Conservation (phyloP, 2,113 vertebrate species). For the Sigmodon hispidus region DNA sequence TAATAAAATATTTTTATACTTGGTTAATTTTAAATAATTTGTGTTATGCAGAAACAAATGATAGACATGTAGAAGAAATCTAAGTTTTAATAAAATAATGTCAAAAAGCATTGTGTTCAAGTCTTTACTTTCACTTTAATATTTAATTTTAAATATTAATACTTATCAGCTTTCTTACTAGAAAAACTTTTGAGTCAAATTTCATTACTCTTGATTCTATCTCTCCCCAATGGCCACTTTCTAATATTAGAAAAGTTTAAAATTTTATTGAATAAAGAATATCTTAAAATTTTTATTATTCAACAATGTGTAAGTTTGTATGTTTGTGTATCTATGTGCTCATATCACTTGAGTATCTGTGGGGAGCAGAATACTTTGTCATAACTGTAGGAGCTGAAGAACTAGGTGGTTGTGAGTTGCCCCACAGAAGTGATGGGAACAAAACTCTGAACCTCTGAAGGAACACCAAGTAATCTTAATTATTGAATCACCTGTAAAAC, state of each 20-base stretch:
- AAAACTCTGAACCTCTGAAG: not conserved
- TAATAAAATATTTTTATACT: not conserved
- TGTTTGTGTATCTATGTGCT: not conserved
- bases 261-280: not conserved
- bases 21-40: not conserved
- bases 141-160: not conserved
- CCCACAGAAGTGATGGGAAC: not conserved
- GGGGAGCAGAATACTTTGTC: not conserved
- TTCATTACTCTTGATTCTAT: not conserved
- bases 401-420: not conserved
- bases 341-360: too few relatives aligned
- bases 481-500: rapidly evolving
- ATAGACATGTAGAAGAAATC: not conserved
- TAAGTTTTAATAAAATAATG: not conserved
- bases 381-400: not conserved
- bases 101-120: not conserved
- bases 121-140: not conserved
- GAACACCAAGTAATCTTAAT: not conserved
- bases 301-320: not conserved
- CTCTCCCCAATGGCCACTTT: not conserved
- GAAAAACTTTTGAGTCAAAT: not conserved
- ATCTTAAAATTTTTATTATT: not conserved
- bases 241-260: not conserved
- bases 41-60: not conserved
- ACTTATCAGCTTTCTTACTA: not conserved